Evolutionary conservation across 2,113 vertebrate species (phyloP).

Genomic region (Notothenia coriiceps): DNA sequence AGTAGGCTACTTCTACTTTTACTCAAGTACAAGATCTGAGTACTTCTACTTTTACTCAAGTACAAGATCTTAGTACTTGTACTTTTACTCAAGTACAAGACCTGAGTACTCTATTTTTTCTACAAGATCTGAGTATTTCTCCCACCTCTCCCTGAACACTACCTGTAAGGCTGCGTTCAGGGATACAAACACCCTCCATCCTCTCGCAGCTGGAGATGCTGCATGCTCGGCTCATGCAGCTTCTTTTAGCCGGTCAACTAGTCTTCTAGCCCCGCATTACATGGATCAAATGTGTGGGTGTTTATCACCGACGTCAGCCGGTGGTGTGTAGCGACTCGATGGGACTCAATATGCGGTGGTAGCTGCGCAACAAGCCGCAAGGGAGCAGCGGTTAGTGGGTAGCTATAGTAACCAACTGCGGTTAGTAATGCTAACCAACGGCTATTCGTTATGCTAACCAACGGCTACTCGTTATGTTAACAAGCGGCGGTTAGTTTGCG

Average conservation of each 20-base stretch:
- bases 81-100: too few species aligned
- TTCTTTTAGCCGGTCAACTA: neutral
- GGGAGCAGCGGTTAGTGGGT: neutral
- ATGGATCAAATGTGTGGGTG: neutral
- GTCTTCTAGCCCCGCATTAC: neutral
- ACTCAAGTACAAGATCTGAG: too few species aligned
- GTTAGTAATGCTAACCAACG: neutral
- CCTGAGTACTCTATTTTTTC: too few species aligned
- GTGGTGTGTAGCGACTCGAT: neutral
- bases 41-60: too few species aligned
- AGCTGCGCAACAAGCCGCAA: neutral
- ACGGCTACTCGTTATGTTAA: too few species aligned
- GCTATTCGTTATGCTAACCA: neutral
- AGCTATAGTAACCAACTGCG: neutral
- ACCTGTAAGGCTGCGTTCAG: too few species aligned
- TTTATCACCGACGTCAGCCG: neutral
- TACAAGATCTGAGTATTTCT: too few species aligned
- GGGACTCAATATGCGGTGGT: neutral
- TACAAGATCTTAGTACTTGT: too few species aligned
- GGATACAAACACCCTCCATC: too few species aligned
- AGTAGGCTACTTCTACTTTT: too few species aligned
- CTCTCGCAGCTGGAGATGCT: neutral
- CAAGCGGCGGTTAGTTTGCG: slow-evolving; percentile 7
- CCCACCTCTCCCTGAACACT: too few species aligned
- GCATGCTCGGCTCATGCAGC: slow-evolving; percentile 25